Evolutionary conservation across 2,797 vertebrate species (phyloP).

Genomic region (Tenualosa ilisha): DNA sequence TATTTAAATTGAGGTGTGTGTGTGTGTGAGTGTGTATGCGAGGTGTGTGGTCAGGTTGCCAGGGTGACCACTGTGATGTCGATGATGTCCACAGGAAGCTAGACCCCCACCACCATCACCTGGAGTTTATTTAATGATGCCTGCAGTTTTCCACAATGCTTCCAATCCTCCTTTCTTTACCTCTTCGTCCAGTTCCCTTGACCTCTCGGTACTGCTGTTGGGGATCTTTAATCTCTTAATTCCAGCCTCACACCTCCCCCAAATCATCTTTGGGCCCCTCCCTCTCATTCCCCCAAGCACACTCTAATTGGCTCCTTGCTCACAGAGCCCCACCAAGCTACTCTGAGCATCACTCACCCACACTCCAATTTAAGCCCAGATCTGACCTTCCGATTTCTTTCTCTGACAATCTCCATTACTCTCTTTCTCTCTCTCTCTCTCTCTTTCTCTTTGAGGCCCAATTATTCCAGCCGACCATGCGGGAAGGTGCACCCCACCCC

Average conservation of each 20-base stretch:
- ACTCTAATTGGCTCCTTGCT: slow-evolving; percentile 72
- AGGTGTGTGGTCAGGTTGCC: not conserved
- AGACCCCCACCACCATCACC: not conserved
- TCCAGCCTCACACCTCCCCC: not conserved
- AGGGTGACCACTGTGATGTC: not conserved
- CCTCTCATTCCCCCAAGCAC: slow-evolving; percentile 26
- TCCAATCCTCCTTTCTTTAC: not conserved
- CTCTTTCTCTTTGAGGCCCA: not conserved
- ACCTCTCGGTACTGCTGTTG: slow-evolving; percentile 32
- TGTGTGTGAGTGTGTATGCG: not conserved
- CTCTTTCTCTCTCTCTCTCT: too few species aligned
- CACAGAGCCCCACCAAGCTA: too few species aligned
- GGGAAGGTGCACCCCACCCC: not conserved
- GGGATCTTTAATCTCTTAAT: not conserved
- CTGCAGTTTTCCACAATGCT: too few species aligned
- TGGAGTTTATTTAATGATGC: not conserved
- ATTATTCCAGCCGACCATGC: not conserved
- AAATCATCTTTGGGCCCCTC: not conserved
- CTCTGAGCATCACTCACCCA: slow-evolving; percentile 57
- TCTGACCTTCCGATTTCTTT: slow-evolving; percentile 13
- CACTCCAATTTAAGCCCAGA: slow-evolving; percentile 64
- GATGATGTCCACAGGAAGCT: not conserved
- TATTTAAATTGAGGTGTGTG: not conserved
- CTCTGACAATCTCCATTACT: slow-evolving; percentile 37
- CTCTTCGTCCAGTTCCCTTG: not conserved